Evolutionary conservation across 2,113 vertebrate species (phyloP).

Genomic region (Pedionomus torquatus): DNA sequence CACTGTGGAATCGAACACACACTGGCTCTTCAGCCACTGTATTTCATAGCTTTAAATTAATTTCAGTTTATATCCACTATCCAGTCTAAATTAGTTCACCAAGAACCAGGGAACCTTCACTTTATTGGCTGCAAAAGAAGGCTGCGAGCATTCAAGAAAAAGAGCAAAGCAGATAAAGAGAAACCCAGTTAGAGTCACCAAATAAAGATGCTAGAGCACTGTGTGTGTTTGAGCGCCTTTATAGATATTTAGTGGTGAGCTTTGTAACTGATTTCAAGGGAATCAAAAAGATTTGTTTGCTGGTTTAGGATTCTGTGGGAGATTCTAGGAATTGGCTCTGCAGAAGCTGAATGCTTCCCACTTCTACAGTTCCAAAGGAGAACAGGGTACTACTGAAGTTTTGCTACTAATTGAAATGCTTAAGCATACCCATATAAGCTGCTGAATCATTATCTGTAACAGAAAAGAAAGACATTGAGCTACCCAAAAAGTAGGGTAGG

Average conservation of each 20-base stretch:
- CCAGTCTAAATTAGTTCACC: background rate
- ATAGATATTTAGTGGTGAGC: background rate
- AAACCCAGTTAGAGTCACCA: background rate
- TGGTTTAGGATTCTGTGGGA: background rate
- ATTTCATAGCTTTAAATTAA: background rate
- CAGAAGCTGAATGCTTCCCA: background rate
- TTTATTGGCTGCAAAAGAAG: background rate
- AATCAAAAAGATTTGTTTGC: background rate
- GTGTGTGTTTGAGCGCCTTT: background rate
- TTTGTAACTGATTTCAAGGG: background rate
- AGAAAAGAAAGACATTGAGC: background rate
- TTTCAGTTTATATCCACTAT: background rate
- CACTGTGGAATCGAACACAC: background rate
- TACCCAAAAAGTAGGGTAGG: background rate
- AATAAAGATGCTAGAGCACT: background rate
- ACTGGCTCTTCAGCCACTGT: background rate
- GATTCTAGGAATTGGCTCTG: background rate
- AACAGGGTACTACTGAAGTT: background rate
- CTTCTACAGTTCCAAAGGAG: background rate
- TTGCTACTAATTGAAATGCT: background rate
- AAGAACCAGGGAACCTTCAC: background rate
- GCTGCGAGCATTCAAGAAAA: background rate
- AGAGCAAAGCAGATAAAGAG: background rate
- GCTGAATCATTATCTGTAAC: background rate
- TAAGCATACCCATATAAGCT: background rate